Evolutionary conservation across 2,888 invertebrate species (phyloP), one percentile per base, ranked within the genome.

Genomic region (Sesia bembeciformis): DNA sequence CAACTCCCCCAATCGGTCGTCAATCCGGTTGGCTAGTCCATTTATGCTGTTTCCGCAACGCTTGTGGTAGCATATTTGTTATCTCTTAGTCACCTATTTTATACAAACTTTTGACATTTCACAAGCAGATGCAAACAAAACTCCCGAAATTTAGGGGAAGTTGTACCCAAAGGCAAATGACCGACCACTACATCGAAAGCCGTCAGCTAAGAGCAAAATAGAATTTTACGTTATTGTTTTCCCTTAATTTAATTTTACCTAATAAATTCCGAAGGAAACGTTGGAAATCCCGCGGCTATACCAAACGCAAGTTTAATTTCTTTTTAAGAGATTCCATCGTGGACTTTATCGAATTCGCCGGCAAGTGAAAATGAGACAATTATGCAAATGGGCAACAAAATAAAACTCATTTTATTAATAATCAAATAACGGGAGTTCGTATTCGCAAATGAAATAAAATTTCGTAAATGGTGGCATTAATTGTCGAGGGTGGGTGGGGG

Each of bases 351-450:
- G 76, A 74, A 79, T 81, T 74, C 73, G 66, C 70, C 64, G 71
- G 72, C 63, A 74, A 83, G 79, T 77, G 81, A 82, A 84, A 84
- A 84, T 84, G 80, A 85, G 83, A 86, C 84, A 86, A 82, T 85
- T 85, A 85, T 85, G 84, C 79, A 85, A 86, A 87, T 85, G 68
- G 23, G 68, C 70, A 80, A 81, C 84, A 82, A 86, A 86, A 86
- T 87, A 86, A 84, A 85, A 86, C 80, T 84, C 82, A 81, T 85
- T 86, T 83, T 83, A 84, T 83, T 85, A 85, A 81, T 86, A 85
- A 85, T 84, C 82, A 84, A 87, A 88, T 86, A 79, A 81, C 76
- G 77, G 75, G 79, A 84, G 78, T 81, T 78, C 77, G 79, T 76
- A 78, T 80, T 81, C 70, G 76, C 73, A 72, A 79, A 80, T 81